phyloP scores from a whole-genome alignment of 2,888 invertebrate species.

The Eupithecia dodoneata region DNA sequence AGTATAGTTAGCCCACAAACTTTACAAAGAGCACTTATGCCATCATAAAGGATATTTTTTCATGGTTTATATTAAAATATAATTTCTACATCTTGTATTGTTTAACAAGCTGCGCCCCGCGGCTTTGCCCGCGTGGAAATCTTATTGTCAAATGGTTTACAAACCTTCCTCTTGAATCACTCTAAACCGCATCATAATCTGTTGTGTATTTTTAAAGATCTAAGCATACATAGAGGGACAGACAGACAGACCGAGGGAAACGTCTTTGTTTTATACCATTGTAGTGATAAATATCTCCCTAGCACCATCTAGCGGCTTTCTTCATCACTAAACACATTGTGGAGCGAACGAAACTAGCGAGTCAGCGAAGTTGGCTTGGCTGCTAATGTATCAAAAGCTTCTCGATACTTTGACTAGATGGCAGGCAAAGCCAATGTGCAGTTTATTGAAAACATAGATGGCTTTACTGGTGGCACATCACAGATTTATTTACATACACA shows the following conservation, averaged over 20 bases:
- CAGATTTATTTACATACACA: neutral
- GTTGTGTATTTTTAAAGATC: no score
- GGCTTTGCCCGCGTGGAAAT: no score
- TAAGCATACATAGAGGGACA: no score
- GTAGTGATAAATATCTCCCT: neutral
- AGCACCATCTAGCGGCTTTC: slow-evolving; percentile 1
- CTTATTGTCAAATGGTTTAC: no score
- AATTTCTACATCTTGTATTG: neutral
- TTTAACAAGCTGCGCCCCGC: neutral
- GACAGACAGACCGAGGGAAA: no score
- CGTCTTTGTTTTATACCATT: no score
- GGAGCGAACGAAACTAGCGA: neutral
- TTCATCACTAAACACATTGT: neutral
- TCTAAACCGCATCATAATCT: no score
- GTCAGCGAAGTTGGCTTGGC: neutral
- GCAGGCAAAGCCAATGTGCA: slow-evolving; percentile 21
- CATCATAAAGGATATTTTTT: neutral
- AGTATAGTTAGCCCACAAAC: neutral
- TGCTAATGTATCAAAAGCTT: neutral
- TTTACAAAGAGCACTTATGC: neutral
- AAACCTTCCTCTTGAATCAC: no score
- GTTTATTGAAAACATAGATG: neutral
- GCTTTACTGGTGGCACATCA: neutral
- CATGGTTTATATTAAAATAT: neutral
- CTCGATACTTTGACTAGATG: slow-evolving; percentile 13